Conservation (phyloP, 2,797 vertebrate genomes). For the Chelon auratus region DNA sequence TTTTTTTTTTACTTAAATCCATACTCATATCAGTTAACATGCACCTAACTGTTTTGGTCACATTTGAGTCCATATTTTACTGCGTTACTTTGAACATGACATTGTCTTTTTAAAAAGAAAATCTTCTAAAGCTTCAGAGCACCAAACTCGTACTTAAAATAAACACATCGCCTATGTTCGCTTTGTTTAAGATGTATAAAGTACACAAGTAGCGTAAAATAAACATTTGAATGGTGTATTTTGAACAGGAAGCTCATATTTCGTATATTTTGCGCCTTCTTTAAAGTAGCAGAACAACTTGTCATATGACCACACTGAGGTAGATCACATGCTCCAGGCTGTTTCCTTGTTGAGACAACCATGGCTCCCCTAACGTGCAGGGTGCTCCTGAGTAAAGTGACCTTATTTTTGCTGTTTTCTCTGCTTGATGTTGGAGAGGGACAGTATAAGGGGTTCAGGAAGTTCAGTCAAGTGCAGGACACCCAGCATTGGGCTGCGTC, state of each 20-base stretch:
- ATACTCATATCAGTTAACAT: background rate
- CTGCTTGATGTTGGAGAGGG: conserved; percentile 18
- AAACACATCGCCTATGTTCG: rapidly evolving
- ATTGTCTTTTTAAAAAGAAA: too few species aligned
- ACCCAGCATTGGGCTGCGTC: background rate
- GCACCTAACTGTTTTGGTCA: background rate
- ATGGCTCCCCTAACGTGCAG: conserved; percentile 52
- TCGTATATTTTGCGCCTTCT: conserved; percentile 18
- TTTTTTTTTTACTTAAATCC: conserved; percentile 19
- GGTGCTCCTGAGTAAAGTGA: background rate
- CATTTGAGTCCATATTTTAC: background rate
- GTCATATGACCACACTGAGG: conserved; percentile 66
- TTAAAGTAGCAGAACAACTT: conserved; percentile 25
- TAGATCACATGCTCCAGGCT: conserved; percentile 51
- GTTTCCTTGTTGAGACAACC: conserved; percentile 16
- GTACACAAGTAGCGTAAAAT: too few species aligned
- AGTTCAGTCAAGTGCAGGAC: conserved; percentile 8
- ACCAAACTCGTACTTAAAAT: background rate
- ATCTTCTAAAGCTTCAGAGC: background rate
- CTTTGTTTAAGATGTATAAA: background rate
- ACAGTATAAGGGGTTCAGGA: conserved; percentile 39
- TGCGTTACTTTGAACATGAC: background rate
- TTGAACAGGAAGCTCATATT: rapidly evolving
- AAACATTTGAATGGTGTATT: background rate
- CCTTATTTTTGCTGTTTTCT: conserved; percentile 12